Percentiles rank a stretch among this genome's conserved stretches.
These are phyloP conservation scores for Ascaphus truei DNA, from an alignment of 2,113 vertebrate species.

Conservation along the genomic window DNA sequence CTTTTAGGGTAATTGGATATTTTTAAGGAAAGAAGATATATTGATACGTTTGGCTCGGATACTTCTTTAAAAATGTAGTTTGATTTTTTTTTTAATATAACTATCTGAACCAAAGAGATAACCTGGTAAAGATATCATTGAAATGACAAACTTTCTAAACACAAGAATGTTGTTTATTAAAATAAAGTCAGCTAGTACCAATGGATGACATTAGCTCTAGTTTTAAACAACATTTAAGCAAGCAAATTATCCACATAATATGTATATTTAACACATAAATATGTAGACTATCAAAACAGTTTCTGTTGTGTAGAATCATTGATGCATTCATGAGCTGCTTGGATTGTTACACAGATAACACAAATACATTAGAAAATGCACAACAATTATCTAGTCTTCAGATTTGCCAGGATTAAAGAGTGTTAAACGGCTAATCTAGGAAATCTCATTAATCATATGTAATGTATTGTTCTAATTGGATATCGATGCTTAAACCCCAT, in stretches of 20 bases:
- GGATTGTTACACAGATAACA: background rate
- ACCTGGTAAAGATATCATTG: background rate
- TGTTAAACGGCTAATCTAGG: constrained; percentile 35
- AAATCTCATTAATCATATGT: constrained; percentile 38
- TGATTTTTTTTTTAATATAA: no score
- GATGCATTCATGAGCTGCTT: background rate
- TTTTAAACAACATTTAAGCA: no score
- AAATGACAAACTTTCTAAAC: background rate
- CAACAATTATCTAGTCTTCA: constrained; percentile 24
- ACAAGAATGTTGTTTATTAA: background rate
- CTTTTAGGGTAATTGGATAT: background rate
- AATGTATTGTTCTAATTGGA: constrained; percentile 38
- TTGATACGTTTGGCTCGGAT: background rate
- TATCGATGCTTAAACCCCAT: constrained; percentile 37
- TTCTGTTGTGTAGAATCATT: no score
- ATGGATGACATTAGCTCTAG: no score
- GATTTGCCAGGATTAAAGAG: constrained; percentile 30
- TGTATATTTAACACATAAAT: no score
- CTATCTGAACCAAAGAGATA: no score
- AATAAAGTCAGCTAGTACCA: background rate
- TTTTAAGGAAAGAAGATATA: constrained; percentile 30
- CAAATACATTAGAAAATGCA: constrained; percentile 6
- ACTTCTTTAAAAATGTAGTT: no score
- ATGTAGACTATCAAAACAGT: no score
- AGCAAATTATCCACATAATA: no score